phyloP scores from a whole-genome alignment of 2,797 vertebrate genomes.

The Linurgus olivaceus region DNA sequence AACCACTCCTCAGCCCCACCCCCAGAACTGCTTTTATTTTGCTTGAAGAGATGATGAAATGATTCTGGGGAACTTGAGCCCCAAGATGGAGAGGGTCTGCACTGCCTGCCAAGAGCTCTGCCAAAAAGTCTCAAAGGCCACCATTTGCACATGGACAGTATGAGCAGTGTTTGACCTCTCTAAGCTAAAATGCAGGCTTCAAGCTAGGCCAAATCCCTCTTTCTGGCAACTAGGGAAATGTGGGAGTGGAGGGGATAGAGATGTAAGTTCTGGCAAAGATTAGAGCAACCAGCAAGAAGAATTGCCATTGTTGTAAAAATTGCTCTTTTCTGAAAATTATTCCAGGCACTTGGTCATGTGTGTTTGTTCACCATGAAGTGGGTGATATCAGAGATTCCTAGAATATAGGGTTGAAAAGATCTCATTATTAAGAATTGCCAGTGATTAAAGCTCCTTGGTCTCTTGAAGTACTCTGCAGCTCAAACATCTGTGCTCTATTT shows the following conservation, averaged over 20 bases:
- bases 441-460: not conserved
- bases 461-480: not conserved
- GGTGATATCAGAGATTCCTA: not conserved
- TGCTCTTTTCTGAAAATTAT: not conserved
- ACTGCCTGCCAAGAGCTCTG: not conserved
- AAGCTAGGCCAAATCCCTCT: not conserved
- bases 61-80: not conserved
- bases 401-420: not conserved
- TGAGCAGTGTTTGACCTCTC: not conserved
- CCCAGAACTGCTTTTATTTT: not conserved
- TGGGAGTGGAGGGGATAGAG: not conserved
- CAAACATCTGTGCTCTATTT: not conserved
- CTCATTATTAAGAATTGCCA: not conserved
- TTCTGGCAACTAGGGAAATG: not conserved
- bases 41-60: constrained; percentile 6
- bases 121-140: not conserved
- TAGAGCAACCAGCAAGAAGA: not conserved
- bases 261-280: not conserved
- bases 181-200: not conserved
- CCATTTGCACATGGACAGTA: not conserved
- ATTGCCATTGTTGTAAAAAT: not conserved
- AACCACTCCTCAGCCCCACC: not conserved
- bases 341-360: not conserved
- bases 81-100: not conserved
- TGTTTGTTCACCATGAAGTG: not conserved